Evolutionary conservation across 1,140 invertebrate species (phyloP).

Genomic region (Drosophila auraria): DNA sequence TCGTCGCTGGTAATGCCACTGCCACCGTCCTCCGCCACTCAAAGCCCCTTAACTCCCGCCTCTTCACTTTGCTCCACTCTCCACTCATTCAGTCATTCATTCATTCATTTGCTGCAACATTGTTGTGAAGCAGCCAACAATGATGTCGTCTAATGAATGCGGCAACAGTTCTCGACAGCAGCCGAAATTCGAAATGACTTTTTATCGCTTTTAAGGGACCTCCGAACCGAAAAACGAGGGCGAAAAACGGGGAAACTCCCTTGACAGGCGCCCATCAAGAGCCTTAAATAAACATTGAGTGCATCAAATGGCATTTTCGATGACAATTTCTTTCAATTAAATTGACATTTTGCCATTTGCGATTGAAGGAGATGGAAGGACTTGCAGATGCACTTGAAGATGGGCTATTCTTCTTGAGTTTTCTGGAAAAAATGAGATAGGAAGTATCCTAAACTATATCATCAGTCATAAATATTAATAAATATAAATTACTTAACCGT

Average conservation of each 20-base stretch:
- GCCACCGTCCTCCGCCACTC: conserved; percentile 12
- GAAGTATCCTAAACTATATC: too few relatives aligned
- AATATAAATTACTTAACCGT: background rate
- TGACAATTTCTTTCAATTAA: conserved; percentile 75
- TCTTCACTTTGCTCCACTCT: conserved; percentile 4
- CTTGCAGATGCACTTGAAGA: conserved; percentile 10
- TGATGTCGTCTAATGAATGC: conserved; percentile 72
- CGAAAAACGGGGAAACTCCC: background rate
- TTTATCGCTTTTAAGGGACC: conserved; percentile 46
- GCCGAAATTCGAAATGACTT: conserved; percentile 54
- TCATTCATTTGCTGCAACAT: conserved; percentile 77
- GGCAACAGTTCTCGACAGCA: conserved; percentile 62
- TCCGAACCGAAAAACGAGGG: background rate
- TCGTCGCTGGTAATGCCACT: conserved; percentile 50
- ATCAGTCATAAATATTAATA: background rate
- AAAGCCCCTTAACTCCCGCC: background rate
- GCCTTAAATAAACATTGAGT: conserved; percentile 56
- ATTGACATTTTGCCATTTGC: conserved; percentile 56
- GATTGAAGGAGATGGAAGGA: conserved; percentile 4
- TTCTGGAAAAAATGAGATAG: too few relatives aligned
- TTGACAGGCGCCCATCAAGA: conserved; percentile 50
- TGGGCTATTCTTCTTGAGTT: too few relatives aligned
- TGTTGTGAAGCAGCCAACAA: conserved; percentile 62
- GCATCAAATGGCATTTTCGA: conserved; percentile 50
- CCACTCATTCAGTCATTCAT: conserved; percentile 49